Evolutionary conservation across 2,888 invertebrate species (phyloP), one percentile per base, ranked within the genome.

Genomic region (Hymenopus coronatus): DNA sequence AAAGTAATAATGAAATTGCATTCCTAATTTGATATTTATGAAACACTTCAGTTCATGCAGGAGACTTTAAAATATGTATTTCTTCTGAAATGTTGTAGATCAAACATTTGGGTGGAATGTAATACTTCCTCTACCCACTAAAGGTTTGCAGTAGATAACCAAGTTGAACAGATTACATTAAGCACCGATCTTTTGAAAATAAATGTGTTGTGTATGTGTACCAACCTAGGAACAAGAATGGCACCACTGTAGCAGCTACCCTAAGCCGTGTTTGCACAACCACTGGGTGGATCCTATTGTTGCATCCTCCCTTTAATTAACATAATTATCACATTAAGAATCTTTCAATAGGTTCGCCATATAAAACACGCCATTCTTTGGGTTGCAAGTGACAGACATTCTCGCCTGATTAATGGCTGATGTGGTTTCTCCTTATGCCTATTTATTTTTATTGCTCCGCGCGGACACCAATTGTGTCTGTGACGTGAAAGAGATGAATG

Each of bases 281-380:
- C 20, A 70, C 54, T 70, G 54, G 54, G 54, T 70, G 54, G 54
- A 70, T 70, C 54, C 54, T 25, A 70, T 70, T 70, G 54, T 70
- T 70, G 25, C 54, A 70, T 70, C 87, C 87, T 85, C 87, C 27
- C 86, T 46, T 88, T 89, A 89, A 90, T 90, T 90, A 90, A 84
- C 90, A 90, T 90, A 90, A 90, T 90, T 90, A 90, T 90, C 90
- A 88, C 90, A 90, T 90, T 89, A 90, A 90, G 87, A 89, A 90
- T 88, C 40, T 88, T 88, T 90, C 89, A 90, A 90, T 90, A 88
- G 90, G 81, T 81, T 25, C 30, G 88, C 54, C 54, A 70, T 70
- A 70, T 20, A 70, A 70, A 70, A 70, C 54, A 70, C 54, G 54
- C 54, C 54, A 70, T 70, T 70, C 54, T 70, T 70, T 70, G 54